Evolutionary conservation across 2,797 vertebrate genomes (phyloP), one percentile per base, ranked within the genome.

Genomic region (Zalophus californianus): DNA sequence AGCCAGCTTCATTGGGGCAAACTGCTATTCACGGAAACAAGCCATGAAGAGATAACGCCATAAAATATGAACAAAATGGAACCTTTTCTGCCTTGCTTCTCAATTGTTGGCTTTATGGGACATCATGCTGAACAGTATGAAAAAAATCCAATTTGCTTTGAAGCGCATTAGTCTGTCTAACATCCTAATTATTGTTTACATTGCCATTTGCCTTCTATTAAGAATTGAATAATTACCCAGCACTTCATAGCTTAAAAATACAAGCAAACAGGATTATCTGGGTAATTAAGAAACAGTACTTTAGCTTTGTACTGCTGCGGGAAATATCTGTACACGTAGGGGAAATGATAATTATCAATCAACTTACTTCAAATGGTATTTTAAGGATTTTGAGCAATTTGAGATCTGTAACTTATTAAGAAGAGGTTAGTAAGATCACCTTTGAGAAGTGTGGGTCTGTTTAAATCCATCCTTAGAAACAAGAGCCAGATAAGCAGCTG

Each of bases 241-340:
- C n/a, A 48, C 98, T 99, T 98, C 98, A 98, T 98, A 99, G 98
- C 99, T 99, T 99, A 98, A 99, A 99, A 99, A 99, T 98, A 99
- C 99, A 99, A 98, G 98, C 98, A 99, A 99, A 99, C 98, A 99
- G 99, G 99, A 99, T 99, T 99, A 99, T 98, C 98, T 99, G 98
- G 98, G 99, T 99, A 99, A 99, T 99, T 99, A 98, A 98, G 98
- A 98, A 98, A 98, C 98, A 98, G 98, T 97, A 98, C 97, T 97
- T 82, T 97, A 98, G 98, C 97, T 98, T 98, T 98, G 98, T 96
- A 98, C 95, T 91, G 91, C 52, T 98, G 96, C 82, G 56, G 95
- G 92, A 98, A 98, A 97, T 90, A 97, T 95, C 95, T 92, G 62
- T 86, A 89, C 50, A 97, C 1, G 62, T 82, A 50, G 62, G 78